Evolutionary conservation across 2,797 vertebrate species (phyloP), one percentile per base, ranked within the genome.

Genomic region (Brotula barbata): DNA sequence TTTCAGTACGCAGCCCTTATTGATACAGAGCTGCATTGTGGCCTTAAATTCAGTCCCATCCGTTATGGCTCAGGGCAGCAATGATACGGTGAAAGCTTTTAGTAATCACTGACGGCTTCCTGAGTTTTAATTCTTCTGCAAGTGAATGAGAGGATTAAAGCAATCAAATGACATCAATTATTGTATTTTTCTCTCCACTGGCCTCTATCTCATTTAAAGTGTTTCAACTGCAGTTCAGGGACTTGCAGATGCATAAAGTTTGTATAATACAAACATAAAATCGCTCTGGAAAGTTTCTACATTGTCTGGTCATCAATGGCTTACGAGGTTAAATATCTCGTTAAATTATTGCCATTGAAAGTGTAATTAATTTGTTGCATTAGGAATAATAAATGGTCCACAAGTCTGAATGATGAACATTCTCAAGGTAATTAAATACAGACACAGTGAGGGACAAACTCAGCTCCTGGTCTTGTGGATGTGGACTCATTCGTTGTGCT

Each of bases 171-270:
- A 37, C 12, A 14, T 6, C 33, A 34, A 33, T 52, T 48, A 33
- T 31, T 59, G 14, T 34, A 21, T 72, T 73, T 42, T 33, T 58
- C 16, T 49, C 47, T 59, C 17, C 61, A 39, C 64, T 58, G 41
- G 52, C 40, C 59, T 53, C 58, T 39, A 31, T 17, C 54, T 61
- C 12, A 54, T 49, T 57, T 52, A 53, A 11, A 42, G 14, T 19
- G 25, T 10, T 25, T 73, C 64, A 71, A 55, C 58, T 80, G 61
- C 50, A 70, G 62, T 51, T 76, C 47, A 55, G 54, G 43, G 33
- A 63, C 65, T 19, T 8, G n/a, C 41, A 41, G 42, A 62, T 19
- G 34, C 4, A 20, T 16, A 37, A 15, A 5, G 12, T 63, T 65
- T 51, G 3, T 31, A 22, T 17, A 53, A 51, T 15, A 11, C 20